Percentiles rank a stretch among this genome's conserved stretches.
Evolutionary conservation across 2,113 vertebrate genomes (phyloP).

Genomic region (Nestor notabilis): DNA sequence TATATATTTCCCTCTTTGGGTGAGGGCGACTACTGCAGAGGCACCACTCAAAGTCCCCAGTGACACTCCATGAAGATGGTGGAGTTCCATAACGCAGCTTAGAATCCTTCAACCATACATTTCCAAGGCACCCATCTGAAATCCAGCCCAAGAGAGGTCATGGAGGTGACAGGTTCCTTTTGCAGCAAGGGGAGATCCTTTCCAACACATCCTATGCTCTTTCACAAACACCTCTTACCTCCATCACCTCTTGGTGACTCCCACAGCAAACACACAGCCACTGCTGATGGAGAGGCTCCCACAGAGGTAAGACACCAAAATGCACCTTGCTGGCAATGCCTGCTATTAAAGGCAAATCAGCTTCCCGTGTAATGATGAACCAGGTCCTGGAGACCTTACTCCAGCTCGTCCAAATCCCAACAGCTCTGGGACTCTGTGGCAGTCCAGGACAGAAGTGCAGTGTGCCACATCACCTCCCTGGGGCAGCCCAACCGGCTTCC

Average conservation of each 20-base stretch:
- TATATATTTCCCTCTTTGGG: too few species aligned
- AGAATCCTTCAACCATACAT: neutral
- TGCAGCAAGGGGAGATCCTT: neutral
- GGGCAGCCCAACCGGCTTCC: neutral
- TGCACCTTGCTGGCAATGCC: neutral
- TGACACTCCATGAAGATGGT: neutral
- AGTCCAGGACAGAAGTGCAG: neutral
- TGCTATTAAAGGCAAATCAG: rapidly evolving
- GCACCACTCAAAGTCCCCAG: neutral
- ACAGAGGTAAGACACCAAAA: neutral
- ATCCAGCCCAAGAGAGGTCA: neutral
- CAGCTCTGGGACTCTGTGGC: neutral
- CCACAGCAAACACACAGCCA: neutral
- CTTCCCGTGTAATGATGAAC: neutral
- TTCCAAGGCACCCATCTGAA: neutral
- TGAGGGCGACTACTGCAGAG: neutral
- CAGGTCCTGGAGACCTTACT: neutral
- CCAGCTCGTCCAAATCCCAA: neutral
- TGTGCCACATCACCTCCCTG: neutral
- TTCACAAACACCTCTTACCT: neutral
- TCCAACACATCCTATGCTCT: neutral
- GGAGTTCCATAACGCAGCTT: neutral
- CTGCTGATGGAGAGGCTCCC: neutral
- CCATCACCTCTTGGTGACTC: neutral
- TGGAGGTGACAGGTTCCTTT: neutral